Conservation (phyloP, 2,888 invertebrate genomes). For the Chymomyza amoena region DNA sequence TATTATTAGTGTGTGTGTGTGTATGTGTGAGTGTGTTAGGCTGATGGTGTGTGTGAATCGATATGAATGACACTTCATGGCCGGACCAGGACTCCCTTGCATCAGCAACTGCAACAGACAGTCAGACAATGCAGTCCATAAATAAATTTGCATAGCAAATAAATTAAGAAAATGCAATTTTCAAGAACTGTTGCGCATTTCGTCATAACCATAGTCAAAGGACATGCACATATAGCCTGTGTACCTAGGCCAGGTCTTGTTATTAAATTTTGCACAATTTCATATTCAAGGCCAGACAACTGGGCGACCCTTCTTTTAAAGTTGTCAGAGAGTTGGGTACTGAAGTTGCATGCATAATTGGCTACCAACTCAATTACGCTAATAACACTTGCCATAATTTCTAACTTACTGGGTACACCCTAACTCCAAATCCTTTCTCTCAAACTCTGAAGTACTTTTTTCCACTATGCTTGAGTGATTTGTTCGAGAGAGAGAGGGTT, state of each 20-base stretch:
- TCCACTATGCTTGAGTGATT: neutral
- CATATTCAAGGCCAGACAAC: constrained; percentile 36
- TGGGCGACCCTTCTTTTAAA: constrained; percentile 20
- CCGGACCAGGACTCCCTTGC: neutral
- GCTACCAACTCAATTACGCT: constrained; percentile 63
- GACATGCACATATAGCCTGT: neutral
- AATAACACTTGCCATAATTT: constrained; percentile 55
- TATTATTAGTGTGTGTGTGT: neutral
- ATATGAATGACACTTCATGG: neutral
- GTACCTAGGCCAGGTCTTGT: neutral
- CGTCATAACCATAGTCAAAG: neutral
- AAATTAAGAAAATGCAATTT: constrained; percentile 73
- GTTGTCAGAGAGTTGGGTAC: neutral
- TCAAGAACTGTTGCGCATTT: constrained; percentile 49
- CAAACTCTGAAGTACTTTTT: neutral
- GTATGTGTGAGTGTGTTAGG: neutral
- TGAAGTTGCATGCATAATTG: constrained; percentile 58
- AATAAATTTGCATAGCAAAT: constrained; percentile 74
- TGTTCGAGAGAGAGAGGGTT: neutral
- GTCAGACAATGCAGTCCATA: constrained; percentile 51
- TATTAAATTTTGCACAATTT: neutral
- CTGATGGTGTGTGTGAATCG: neutral
- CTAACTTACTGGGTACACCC: neutral
- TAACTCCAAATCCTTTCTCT: neutral
- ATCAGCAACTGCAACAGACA: neutral